A percentile compares a stretch with the other conserved stretches of the same genome.
These are phyloP conservation scores for Macroramphosus scolopax DNA, from an alignment of 2,797 vertebrate genomes.

Conservation along the genomic window DNA sequence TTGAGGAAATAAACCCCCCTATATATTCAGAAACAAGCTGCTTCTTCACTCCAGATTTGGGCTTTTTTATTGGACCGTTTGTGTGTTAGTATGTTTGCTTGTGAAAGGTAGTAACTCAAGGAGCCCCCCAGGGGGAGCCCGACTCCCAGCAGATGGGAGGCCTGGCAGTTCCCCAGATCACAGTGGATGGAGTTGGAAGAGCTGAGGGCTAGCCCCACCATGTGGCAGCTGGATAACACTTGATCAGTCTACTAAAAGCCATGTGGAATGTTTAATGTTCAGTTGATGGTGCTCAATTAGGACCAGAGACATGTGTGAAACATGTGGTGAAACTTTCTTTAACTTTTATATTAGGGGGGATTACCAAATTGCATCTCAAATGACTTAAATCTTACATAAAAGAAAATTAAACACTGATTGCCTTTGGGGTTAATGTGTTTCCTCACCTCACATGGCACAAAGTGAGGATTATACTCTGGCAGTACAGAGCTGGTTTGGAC, in stretches of 20 bases:
- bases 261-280: conserved; percentile 29
- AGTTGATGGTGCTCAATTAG: conserved; percentile 6
- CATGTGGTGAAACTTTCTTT: background rate
- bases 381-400: background rate
- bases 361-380: background rate
- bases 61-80: conserved; percentile 36
- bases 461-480: too few species aligned
- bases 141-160: conserved; percentile 52
- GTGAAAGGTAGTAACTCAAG: conserved; percentile 60
- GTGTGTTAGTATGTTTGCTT: conserved; percentile 15
- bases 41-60: conserved; percentile 41
- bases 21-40: conserved; percentile 1
- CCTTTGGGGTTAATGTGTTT: too few species aligned
- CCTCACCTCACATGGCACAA: too few species aligned
- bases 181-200: conserved; percentile 13
- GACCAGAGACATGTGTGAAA: conserved; percentile 12
- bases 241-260: conserved; percentile 32
- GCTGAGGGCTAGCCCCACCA: conserved; percentile 66
- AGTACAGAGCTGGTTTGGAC: too few species aligned
- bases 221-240: conserved; percentile 64
- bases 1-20: background rate
- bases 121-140: conserved; percentile 68
- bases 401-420: background rate
- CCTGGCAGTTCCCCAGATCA: conserved; percentile 17
- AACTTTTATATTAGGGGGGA: background rate